Percentiles rank a stretch among this genome's conserved stretches.
phyloP scores from a whole-genome alignment of 2,113 vertebrate species.

The Eretmochelys imbricata region DNA sequence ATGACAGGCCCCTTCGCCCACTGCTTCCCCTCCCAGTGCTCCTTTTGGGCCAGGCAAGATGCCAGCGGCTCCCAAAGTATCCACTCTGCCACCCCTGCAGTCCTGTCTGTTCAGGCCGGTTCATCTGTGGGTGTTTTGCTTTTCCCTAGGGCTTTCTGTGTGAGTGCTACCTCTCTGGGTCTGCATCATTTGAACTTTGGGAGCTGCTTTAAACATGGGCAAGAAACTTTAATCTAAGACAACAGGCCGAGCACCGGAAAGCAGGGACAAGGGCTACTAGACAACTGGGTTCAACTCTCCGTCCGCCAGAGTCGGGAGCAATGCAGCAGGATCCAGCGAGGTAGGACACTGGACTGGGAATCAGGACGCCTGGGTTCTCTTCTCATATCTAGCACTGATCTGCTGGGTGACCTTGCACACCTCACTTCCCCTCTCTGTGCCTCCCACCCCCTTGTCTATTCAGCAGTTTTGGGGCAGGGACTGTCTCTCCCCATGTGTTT shows the following conservation, averaged over 20 bases:
- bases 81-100: not conserved
- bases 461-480: not conserved
- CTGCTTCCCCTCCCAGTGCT: not conserved
- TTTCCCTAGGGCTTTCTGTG: not conserved
- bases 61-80: not conserved
- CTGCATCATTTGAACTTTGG: not conserved
- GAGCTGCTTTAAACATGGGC: not conserved
- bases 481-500: not conserved
- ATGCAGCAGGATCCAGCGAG: not conserved
- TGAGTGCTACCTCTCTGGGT: not conserved
- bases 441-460: not conserved
- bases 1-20: not conserved
- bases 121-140: not conserved
- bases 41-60: not conserved
- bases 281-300: not conserved
- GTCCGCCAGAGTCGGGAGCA: not conserved
- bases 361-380: not conserved
- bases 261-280: not conserved
- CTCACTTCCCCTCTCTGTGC: not conserved
- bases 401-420: not conserved
- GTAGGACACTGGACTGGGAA: not conserved
- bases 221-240: not conserved
- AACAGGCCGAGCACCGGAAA: not conserved
- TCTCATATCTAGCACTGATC: not conserved
- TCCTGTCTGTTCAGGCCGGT: not conserved